Evolutionary conservation across 2,888 invertebrate genomes (phyloP).

Genomic region (Drosophila monieri): DNA sequence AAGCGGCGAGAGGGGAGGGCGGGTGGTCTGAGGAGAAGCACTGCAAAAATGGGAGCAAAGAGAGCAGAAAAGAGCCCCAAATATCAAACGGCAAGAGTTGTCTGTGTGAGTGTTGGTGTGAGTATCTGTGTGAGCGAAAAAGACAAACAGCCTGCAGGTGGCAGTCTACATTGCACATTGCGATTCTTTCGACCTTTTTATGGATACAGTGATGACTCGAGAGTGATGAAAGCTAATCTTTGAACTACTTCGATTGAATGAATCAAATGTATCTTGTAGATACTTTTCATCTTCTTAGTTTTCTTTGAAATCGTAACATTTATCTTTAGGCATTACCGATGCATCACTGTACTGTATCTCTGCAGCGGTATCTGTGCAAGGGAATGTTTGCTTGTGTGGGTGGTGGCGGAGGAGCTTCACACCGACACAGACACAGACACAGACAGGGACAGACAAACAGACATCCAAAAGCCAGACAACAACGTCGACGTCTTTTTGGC

Average conservation of each 20-base stretch:
- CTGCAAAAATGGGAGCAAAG: slow-evolving; percentile 37
- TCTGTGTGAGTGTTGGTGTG: slow-evolving; percentile 18
- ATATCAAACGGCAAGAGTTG: slow-evolving; percentile 43
- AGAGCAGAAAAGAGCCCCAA: slow-evolving; percentile 36
- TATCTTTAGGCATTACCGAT: background rate
- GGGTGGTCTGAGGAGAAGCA: slow-evolving; percentile 5
- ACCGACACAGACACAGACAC: slow-evolving; percentile 9
- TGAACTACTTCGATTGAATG: background rate
- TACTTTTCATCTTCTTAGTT: background rate
- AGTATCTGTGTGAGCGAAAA: slow-evolving; percentile 14
- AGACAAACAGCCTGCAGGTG: slow-evolving; percentile 67
- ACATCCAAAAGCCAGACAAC: slow-evolving; percentile 44
- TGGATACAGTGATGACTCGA: slow-evolving; percentile 12
- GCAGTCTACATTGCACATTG: slow-evolving; percentile 53
- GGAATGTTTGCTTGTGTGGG: slow-evolving; percentile 2
- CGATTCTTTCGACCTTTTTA: slow-evolving; percentile 18
- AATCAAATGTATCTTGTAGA: background rate
- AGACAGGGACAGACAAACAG: slow-evolving; percentile 41
- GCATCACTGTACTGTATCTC: slow-evolving; percentile 1
- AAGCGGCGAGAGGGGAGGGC: background rate
- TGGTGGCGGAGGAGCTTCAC: background rate
- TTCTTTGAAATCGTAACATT: too few relatives aligned
- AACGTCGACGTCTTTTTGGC: slow-evolving; percentile 65
- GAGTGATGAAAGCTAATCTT: background rate
- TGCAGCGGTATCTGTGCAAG: background rate